Base-by-base conservation (phyloP, 2,888 invertebrate genomes). In the Sinotaia quadrata region DNA sequence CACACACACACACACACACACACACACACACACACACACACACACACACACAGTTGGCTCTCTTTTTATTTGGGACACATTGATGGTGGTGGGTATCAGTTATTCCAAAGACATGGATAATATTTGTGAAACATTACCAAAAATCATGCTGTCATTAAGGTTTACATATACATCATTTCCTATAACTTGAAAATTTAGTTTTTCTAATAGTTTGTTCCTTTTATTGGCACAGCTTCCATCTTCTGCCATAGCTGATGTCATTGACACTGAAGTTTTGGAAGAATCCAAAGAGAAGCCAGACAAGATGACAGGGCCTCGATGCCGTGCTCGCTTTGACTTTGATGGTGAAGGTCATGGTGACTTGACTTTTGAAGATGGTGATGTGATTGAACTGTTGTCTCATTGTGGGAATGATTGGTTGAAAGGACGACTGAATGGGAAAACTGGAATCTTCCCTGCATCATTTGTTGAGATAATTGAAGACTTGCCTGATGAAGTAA, bases 401-500 rank as follows among this genome's bases (percentile, higher is more conserved):
- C 72, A 75, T 31, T 77, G 81, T 4, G 84, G 82, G 4, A 72
- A 73, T n/a, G 86, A 86, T 44, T 87, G 86, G 86, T 63, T 85
- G 68, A 77, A 73, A 63, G 86, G 86, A 47, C 79, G 83, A 66
- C 66, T 81, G 18, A 69, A 79, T 76, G 84, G 80, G 3, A 74
- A 67, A 10, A 73, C 72, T 18, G 87, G 88, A 12, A 86, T 88
- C 76, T 89, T 89, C 79, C 89, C 89, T 7, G 77, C 85, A 52
- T 81, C 87, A 1, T 89, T 87, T 82, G 89, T 89, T 2, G 89
- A 89, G 56, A 74, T 83, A 5, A 79, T 84, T 41, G 82, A 84
- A 62, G 83, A 83, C 68, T 63, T 84, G 15, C 80, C 81, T 21
- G 36, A 36, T 2, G 69, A 21, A 27, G 15, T 7, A 31, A 36